Conservation (phyloP, 1,140 invertebrate species). For the Coenobita brevimanus region DNA sequence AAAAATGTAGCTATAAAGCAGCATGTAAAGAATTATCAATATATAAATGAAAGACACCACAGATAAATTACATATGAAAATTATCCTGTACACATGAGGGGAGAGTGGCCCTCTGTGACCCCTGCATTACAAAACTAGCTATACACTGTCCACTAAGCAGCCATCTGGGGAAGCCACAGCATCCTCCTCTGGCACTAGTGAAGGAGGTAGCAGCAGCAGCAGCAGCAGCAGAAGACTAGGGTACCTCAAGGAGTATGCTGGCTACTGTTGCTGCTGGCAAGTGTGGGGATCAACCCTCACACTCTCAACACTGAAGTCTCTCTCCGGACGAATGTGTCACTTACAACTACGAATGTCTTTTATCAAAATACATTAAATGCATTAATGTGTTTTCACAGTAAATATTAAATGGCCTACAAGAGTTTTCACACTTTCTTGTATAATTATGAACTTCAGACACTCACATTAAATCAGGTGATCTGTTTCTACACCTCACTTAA, state of each 20-base stretch:
- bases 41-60: constrained; percentile 64
- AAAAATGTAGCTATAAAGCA: constrained; percentile 56
- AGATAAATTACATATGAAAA: constrained; percentile 52
- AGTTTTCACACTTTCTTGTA: not conserved
- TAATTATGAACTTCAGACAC: not conserved
- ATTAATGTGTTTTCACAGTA: constrained; percentile 57
- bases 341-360: constrained; percentile 61
- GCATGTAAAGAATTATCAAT: constrained; percentile 51
- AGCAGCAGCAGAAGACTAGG: not conserved
- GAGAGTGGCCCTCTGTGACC: not conserved
- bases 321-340: constrained; percentile 53
- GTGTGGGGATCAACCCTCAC: not conserved
- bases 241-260: not conserved
- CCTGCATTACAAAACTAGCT: constrained; percentile 50
- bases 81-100: constrained; percentile 52
- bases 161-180: constrained; percentile 47
- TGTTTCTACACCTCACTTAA: no score
- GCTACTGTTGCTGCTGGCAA: constrained; percentile 25
- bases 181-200: constrained; percentile 18
- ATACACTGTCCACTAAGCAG: constrained; percentile 51
- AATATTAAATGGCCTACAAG: not conserved
- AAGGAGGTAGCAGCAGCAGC: constrained; percentile 16
- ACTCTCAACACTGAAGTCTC: not conserved
- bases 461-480: no score
- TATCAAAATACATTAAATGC: constrained; percentile 58